Conservation (phyloP, 2,888 invertebrate species). For the Blera fallax region DNA sequence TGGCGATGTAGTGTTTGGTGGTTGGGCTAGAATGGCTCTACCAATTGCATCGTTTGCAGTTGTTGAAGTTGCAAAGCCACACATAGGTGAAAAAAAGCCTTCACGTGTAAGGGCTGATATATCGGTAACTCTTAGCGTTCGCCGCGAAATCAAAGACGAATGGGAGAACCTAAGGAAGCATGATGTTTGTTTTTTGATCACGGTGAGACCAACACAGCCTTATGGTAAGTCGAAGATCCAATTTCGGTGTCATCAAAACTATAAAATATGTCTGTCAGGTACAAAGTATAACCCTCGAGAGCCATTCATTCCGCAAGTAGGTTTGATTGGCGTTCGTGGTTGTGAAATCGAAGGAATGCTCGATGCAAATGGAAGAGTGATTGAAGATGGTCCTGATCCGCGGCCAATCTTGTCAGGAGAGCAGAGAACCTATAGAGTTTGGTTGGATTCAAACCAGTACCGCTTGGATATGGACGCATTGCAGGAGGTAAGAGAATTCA, state of each 20-base stretch:
- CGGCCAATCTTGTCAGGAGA: slow-evolving; percentile 94
- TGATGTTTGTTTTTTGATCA: slow-evolving; percentile 98
- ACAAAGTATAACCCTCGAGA: slow-evolving; percentile 91
- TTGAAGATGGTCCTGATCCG: slow-evolving; percentile 97
- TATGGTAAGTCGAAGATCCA: slow-evolving; percentile 85
- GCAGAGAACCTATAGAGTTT: slow-evolving; percentile 94
- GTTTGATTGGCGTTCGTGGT: slow-evolving; percentile 94
- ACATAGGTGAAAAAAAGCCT: slow-evolving; percentile 96
- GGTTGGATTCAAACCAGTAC: slow-evolving; percentile 99
- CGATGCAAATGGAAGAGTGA: slow-evolving; percentile 96
- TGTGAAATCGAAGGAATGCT: slow-evolving; percentile 99
- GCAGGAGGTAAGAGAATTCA: slow-evolving; percentile 85
- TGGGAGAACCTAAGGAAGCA: slow-evolving; percentile 99
- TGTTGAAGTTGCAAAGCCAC: slow-evolving; percentile 96
- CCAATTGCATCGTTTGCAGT: slow-evolving; percentile 96
- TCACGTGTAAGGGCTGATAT: slow-evolving; percentile 98
- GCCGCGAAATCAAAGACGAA: slow-evolving; percentile 95
- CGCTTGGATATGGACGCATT: slow-evolving; percentile 93
- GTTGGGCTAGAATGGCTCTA: slow-evolving; percentile 99
- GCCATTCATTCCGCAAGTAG: slow-evolving; percentile 96
- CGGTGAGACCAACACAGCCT: slow-evolving; percentile 91
- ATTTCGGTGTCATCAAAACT: background rate
- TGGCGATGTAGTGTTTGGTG: slow-evolving; percentile 93
- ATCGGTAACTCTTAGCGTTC: slow-evolving; percentile 94
- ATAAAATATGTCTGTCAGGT: slow-evolving; percentile 81